These are phyloP conservation scores for Pipa parva DNA, from an alignment of 2,113 vertebrate species.

Conservation along the genomic window DNA sequence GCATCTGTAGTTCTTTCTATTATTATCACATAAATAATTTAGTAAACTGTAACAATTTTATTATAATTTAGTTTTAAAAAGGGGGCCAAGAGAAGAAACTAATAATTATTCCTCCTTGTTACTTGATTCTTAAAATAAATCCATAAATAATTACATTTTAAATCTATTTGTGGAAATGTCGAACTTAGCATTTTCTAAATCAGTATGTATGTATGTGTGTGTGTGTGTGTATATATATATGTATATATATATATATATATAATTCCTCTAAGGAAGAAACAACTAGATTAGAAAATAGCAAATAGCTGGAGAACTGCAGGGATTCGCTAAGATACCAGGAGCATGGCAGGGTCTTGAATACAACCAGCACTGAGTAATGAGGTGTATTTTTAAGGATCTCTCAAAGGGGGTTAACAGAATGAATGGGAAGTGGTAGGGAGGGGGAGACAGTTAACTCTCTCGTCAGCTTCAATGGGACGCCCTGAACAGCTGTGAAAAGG, in stretches of 20 bases:
- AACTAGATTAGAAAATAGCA: slow-evolving; percentile 7
- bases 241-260: neutral
- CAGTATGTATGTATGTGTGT: too few relatives aligned
- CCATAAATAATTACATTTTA: neutral
- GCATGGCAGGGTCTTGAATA: slow-evolving; percentile 66
- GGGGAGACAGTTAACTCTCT: slow-evolving; percentile 58
- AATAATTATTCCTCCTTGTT: too few relatives aligned
- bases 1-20: too few relatives aligned
- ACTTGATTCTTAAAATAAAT: neutral
- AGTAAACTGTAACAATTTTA: too few relatives aligned
- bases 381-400: slow-evolving; percentile 71
- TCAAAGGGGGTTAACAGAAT: slow-evolving; percentile 66
- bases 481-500: slow-evolving; percentile 86
- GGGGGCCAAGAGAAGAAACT: too few relatives aligned
- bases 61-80: too few relatives aligned
- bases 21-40: too few relatives aligned
- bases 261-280: neutral
- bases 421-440: slow-evolving; percentile 59
- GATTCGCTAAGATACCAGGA: slow-evolving; percentile 58
- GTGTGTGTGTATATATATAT: too few relatives aligned
- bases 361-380: slow-evolving; percentile 71
- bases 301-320: slow-evolving; percentile 48
- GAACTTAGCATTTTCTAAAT: neutral
- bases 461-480: slow-evolving; percentile 79
- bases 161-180: neutral